phyloP scores from a whole-genome alignment of 2,797 vertebrate genomes.

The Streptopelia turtur region DNA sequence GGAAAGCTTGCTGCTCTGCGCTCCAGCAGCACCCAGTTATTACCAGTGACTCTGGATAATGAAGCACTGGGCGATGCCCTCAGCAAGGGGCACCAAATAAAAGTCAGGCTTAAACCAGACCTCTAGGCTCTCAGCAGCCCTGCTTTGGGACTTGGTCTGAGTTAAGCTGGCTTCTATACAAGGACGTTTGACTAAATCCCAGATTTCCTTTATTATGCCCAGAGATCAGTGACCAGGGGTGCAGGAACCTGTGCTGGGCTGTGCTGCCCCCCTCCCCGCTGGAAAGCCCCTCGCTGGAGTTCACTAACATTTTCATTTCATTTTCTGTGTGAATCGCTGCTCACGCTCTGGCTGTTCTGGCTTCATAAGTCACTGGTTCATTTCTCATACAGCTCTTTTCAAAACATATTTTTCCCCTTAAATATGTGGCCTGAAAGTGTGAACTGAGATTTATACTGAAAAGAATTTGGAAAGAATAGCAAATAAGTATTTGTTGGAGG shows the following conservation, averaged over 20 bases:
- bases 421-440: neutral
- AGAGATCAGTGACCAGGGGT: neutral
- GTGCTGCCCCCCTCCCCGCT: neutral
- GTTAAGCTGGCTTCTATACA: neutral
- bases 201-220: neutral
- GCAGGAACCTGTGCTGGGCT: neutral
- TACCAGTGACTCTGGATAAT: rapidly evolving
- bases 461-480: neutral
- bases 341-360: neutral
- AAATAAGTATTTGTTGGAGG: neutral
- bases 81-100: neutral
- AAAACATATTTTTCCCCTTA: neutral
- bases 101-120: neutral
- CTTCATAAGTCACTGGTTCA: neutral
- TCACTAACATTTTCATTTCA: neutral
- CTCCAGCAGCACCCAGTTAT: neutral
- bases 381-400: conserved; percentile 29
- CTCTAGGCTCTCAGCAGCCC: neutral
- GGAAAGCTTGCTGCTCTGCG: rapidly evolving
- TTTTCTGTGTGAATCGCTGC: neutral
- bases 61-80: neutral
- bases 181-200: neutral
- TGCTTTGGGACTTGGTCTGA: rapidly evolving
- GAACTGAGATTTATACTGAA: neutral
- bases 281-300: neutral